Evolutionary conservation across 2,797 vertebrate genomes (phyloP).

Genomic region (Nyctalus aviator): DNA sequence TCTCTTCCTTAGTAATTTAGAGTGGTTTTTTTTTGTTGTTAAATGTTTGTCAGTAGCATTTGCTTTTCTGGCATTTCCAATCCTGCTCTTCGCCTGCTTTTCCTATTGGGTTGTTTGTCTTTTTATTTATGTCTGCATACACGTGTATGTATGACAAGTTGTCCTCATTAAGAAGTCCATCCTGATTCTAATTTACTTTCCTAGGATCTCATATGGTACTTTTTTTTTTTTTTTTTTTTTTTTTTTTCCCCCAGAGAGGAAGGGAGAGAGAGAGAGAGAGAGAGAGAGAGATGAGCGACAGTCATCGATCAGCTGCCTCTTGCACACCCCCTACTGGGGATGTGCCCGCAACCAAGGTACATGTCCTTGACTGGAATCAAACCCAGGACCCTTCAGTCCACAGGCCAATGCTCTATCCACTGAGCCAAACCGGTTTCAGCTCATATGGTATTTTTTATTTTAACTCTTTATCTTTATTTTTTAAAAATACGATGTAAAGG

Average conservation of each 20-base stretch:
- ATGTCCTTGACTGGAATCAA: too few relatives aligned
- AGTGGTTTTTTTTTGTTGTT: constrained; percentile 34
- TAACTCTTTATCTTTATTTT: neutral
- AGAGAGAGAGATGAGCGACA: too few relatives aligned
- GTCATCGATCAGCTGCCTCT: too few relatives aligned
- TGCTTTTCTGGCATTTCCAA: constrained; percentile 21
- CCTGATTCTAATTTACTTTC: neutral
- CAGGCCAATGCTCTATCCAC: too few relatives aligned
- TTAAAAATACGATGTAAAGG: neutral
- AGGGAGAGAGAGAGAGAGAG: too few relatives aligned
- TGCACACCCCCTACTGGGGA: too few relatives aligned
- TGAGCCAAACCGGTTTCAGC: too few relatives aligned
- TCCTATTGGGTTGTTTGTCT: neutral
- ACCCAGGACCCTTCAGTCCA: too few relatives aligned
- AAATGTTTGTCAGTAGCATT: neutral
- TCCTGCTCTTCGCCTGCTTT: neutral
- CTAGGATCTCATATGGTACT: neutral
- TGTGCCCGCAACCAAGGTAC: too few relatives aligned
- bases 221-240: neutral
- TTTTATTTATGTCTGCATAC: neutral
- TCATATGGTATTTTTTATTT: constrained; percentile 2
- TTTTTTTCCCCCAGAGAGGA: too few relatives aligned
- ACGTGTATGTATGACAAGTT: neutral
- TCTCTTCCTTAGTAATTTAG: constrained; percentile 8
- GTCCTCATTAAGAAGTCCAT: neutral